Percentiles rank a stretch among this genome's conserved stretches.
These are phyloP conservation scores for Rhinoderma darwinii DNA, from an alignment of 2,113 vertebrate genomes.

Conservation along the genomic window DNA sequence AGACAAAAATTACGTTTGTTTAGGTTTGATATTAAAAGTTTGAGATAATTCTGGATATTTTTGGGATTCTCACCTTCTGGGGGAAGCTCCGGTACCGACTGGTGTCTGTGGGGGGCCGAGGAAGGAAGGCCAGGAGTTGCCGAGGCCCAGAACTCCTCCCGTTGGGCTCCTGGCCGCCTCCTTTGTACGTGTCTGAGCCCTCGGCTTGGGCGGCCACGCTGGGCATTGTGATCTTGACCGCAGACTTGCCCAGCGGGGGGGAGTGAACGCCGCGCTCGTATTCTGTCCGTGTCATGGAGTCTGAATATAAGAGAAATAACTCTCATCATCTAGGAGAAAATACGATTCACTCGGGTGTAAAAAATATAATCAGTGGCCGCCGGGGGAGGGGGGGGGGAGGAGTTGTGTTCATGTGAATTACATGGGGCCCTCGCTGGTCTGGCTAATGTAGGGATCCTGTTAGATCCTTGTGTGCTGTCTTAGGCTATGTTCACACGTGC, in stretches of 20 bases:
- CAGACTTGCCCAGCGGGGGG: background rate
- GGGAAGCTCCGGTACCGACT: constrained; percentile 50
- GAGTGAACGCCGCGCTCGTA: constrained; percentile 29
- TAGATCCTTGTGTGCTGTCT: too few species aligned
- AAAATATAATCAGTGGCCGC: too few species aligned
- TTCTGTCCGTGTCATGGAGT: constrained; percentile 52
- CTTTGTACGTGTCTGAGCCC: constrained; percentile 3
- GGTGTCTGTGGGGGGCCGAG: constrained; percentile 44
- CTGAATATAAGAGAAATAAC: background rate
- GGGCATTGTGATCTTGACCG: constrained; percentile 44
- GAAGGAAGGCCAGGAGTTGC: constrained; percentile 58
- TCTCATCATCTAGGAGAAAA: too few species aligned
- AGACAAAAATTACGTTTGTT: background rate
- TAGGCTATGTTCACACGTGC: too few species aligned
- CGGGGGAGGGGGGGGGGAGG: too few species aligned
- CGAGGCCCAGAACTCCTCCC: constrained; percentile 9
- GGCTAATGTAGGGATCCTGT: too few species aligned
- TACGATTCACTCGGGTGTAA: too few species aligned
- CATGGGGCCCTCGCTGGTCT: too few species aligned
- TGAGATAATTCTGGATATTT: background rate
- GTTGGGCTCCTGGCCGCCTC: background rate
- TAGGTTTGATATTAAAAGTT: background rate
- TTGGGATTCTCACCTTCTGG: constrained; percentile 49
- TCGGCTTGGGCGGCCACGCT: background rate
- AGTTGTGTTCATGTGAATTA: too few species aligned